These are phyloP conservation scores for Hippocampus kuda DNA, from an alignment of 2,797 vertebrate genomes.

Conservation along the genomic window DNA sequence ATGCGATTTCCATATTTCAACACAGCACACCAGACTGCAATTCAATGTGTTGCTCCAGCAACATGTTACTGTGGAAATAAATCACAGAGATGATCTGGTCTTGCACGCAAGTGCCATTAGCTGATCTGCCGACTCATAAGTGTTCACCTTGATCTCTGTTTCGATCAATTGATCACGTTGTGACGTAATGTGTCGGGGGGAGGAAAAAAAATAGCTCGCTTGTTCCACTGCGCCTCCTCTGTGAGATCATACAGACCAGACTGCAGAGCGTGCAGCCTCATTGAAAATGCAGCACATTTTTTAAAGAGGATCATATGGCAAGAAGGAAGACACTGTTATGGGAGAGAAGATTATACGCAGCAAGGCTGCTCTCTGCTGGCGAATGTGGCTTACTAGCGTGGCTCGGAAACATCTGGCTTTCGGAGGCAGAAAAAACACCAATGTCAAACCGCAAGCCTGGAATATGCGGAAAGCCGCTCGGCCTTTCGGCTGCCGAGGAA, in stretches of 20 bases:
- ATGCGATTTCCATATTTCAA: conserved; percentile 1
- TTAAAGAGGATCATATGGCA: conserved; percentile 30
- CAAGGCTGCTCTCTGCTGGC: conserved; percentile 52
- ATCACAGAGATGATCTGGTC: background rate
- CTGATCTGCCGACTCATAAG: background rate
- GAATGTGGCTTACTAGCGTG: conserved; percentile 20
- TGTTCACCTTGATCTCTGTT: background rate
- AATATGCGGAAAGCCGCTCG: conserved; percentile 54
- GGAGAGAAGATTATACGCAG: conserved; percentile 6
- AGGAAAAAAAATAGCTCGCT: background rate
- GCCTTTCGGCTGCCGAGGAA: conserved; percentile 58
- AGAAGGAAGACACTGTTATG: background rate
- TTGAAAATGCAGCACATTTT: conserved; percentile 28
- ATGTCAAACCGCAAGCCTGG: conserved; percentile 52
- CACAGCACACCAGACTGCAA: background rate
- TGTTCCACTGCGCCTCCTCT: background rate
- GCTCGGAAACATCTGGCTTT: conserved; percentile 56
- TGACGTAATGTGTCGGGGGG: background rate
- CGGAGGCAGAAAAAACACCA: conserved; percentile 31
- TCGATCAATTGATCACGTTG: background rate
- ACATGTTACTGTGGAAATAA: background rate
- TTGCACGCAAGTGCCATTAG: background rate
- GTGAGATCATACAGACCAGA: background rate
- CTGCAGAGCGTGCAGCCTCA: conserved; percentile 7
- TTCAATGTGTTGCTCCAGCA: conserved; percentile 1